Conservation (phyloP, 1,140 invertebrate genomes). For the Neotoxoptera formosana region DNA sequence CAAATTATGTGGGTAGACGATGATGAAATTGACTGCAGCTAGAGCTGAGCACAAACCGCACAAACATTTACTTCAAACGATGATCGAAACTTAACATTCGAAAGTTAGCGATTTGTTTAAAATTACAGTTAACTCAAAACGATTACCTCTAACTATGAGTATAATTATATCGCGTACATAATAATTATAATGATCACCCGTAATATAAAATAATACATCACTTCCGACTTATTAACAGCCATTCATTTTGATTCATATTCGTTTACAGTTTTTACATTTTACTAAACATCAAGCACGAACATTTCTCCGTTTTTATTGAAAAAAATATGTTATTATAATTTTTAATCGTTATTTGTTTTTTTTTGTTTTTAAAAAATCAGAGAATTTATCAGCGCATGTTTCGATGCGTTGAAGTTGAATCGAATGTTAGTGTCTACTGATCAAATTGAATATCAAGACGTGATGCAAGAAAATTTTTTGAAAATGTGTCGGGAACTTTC, state of each 20-base stretch:
- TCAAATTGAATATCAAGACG: slow-evolving; percentile 89
- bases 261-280: neutral
- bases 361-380: slow-evolving; percentile 67
- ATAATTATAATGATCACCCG: neutral
- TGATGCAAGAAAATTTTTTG: slow-evolving; percentile 82
- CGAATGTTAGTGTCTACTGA: slow-evolving; percentile 83
- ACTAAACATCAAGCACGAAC: neutral
- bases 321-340: neutral
- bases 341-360: slow-evolving; percentile 59
- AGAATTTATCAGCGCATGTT: slow-evolving; percentile 87
- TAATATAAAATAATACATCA: neutral
- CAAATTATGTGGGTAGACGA: neutral
- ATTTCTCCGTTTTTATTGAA: neutral
- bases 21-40: neutral
- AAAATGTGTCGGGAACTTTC: slow-evolving; percentile 83
- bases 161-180: neutral
- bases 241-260: neutral
- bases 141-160: neutral
- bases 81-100: neutral
- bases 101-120: neutral
- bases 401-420: slow-evolving; percentile 86
- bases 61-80: neutral
- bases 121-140: neutral
- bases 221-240: neutral
- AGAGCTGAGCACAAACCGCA: neutral